Evolutionary conservation across 2,113 vertebrate genomes (phyloP), one percentile per base, ranked within the genome.

Genomic region (Ellobius talpinus): DNA sequence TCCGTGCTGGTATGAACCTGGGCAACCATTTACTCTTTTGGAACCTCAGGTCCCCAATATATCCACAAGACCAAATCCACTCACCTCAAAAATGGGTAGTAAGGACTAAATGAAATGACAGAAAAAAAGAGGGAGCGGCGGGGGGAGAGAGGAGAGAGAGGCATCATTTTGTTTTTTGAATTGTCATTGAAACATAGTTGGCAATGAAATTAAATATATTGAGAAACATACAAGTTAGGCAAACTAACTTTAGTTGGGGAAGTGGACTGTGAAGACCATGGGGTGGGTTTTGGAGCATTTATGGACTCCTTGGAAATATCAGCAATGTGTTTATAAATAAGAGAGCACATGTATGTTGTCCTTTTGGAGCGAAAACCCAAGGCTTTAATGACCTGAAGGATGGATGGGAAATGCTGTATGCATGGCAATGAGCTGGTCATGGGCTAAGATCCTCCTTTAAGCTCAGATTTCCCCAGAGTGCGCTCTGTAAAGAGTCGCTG

Each of bases 401-500:
- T 42, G 31, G 42, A n/a, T n/a, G 13, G 31, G 19, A 76, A 78
- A 76, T 23, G 24, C 16, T 9, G 24, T n/a, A 5, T 36, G 21
- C 81, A 52, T 29, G 19, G 29, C 66, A 65, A 13, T 50, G 50
- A 33, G 42, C 24, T 0, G 2, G 6, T 14, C 21, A 50, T 29
- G 26, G 63, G 3, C n/a, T 58, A 17, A 23, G 24, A 23, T 21
- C 33, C 39, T 11, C 1, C 19, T 36, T 9, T 50, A 73, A 87
- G 73, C 19, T 33, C 19, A 52, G 58, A 29, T 2, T 31, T 0
- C 12, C 42, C 68, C 12, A 47, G 45, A 13, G 47, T 31, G 9
- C 1, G 14, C 1, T 8, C 19, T 66, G 8, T 36, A 55, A 52
- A 66, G 0, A 89, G 39, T 10, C 4, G 2, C 55, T 8, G 45